Evolutionary conservation across 2,113 vertebrate genomes (phyloP), one percentile per base, ranked within the genome.

Genomic region (Dolichotis patagonum): DNA sequence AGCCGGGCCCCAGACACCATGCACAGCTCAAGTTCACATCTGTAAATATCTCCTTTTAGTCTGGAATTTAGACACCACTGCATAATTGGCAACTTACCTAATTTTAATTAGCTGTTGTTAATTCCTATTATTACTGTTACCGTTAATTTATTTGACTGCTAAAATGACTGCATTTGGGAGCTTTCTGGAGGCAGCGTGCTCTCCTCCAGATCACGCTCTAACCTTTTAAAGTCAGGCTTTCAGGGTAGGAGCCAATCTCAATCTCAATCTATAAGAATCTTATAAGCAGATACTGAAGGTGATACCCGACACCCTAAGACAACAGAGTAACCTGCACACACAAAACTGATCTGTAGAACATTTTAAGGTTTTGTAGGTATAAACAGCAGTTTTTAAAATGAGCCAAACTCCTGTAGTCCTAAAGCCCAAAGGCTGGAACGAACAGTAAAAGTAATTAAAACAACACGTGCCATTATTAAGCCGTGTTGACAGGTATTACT

Each of bases 61-160:
- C 90, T 65, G 52, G 41, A 69, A 43, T 84, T 95, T 92, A 90
- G 56, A 93, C 32, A 52, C 35, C 0, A 0, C 88, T 10, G 81
- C 67, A 58, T 67, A 95, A 94, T 65, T 94, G 96, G 60, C 86
- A 89, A 89, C 43, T 26, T 65, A 93, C 83, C 67, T 80, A 91
- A 88, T 97, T 96, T 97, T 92, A 97, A 98, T 95, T 96, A 97
- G 94, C 85, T 14, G 3, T 52, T 91, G 90, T 95, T 98, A 95
- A 97, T 97, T 96, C 88, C 97, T 93, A 86, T 96, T 96, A 96
- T 95, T 96, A 96, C 91, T 82, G 43, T 93, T 96, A 93, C 90
- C 91, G 84, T 82, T 96, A 85, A 97, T 97, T 97, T 97, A 96
- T 91, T 84, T 96, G 95, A 94, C 88, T 73, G 86, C 85, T 91